These are phyloP conservation scores for Fulica atra DNA, from an alignment of 2,113 vertebrate species.

Conservation along the genomic window DNA sequence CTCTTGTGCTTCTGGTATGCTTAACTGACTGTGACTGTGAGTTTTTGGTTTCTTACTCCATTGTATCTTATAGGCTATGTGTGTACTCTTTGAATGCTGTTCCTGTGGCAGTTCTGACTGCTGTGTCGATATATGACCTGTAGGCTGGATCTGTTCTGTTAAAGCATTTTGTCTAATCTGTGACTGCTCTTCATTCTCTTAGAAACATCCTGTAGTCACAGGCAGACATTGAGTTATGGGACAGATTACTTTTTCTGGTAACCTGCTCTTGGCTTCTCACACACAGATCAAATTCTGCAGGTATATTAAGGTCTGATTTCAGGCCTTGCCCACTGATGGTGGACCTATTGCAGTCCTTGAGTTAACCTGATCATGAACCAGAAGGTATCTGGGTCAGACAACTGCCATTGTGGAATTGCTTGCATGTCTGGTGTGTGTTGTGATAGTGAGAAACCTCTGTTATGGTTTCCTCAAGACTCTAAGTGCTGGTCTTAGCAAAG, in stretches of 20 bases:
- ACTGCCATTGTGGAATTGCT: neutral
- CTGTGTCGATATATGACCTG: neutral
- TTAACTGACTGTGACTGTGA: neutral
- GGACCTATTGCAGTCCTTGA: neutral
- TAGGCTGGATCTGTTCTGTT: neutral
- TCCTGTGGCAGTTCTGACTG: neutral
- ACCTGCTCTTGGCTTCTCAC: neutral
- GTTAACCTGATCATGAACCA: neutral
- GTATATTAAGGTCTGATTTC: neutral
- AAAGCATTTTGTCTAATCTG: neutral
- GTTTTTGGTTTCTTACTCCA: neutral
- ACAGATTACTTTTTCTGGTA: neutral
- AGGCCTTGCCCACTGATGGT: neutral
- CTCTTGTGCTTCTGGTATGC: neutral
- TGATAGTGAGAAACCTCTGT: neutral
- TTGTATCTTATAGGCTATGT: neutral
- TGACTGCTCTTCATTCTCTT: neutral
- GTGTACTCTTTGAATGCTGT: neutral
- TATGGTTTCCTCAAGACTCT: neutral
- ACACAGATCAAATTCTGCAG: neutral
- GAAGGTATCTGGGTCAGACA: neutral
- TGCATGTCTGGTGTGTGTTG: neutral
- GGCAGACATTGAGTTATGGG: neutral
- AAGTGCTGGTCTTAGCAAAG: rapidly evolving
- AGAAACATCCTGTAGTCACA: neutral